Base-by-base conservation (phyloP, 2,888 invertebrate species). In the Liodrosophila aerea region DNA sequence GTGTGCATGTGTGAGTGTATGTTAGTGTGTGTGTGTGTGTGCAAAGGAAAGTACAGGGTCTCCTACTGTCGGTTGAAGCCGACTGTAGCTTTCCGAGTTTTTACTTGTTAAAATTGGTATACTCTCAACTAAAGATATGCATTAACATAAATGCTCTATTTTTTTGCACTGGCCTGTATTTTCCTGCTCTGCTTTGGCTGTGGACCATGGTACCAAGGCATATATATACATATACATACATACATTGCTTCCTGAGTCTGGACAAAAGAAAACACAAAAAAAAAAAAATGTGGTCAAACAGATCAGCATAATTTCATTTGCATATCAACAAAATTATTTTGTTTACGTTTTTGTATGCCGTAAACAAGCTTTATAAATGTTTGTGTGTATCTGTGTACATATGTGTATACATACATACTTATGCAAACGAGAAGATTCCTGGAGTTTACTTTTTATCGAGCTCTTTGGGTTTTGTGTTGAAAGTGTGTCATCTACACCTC, bases 251-350 rank as follows among this genome's bases (percentile, higher is more conserved):
- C 33, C 37, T 56, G 43, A 56, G 49, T 45, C 36, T 49, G 31
- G 30, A 50, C 45, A 31, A 61, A 52, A 66, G 22, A 5, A 22
- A 22, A n/a, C 2, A n/a, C 9, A 16, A 16, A 36, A 1, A 9
- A 8, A 36, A 27, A 41, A 9, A 59, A 53, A 37, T 76, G 71
- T 73, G 49, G 22, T 22, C 39, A 58, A 59, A 41, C 54, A 81
- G 85, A 78, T 81, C 81, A 82, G 76, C 78, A 81, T 81, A 85
- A 83, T 77, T 84, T 78, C 67, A 84, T 83, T 83, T 83, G 85
- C 83, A 83, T 83, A 84, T 84, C 83, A 81, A 81, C 81, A 85
- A 80, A 22, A 84, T 86, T 76, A 63, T 76, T 73, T 80, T 80
- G 70, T 86, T 67, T 71, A 60, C 69, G 68, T 76, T 65, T 72